Evolutionary conservation across 2,888 invertebrate species (phyloP).

Genomic region (Pachymerium ferrugineum): DNA sequence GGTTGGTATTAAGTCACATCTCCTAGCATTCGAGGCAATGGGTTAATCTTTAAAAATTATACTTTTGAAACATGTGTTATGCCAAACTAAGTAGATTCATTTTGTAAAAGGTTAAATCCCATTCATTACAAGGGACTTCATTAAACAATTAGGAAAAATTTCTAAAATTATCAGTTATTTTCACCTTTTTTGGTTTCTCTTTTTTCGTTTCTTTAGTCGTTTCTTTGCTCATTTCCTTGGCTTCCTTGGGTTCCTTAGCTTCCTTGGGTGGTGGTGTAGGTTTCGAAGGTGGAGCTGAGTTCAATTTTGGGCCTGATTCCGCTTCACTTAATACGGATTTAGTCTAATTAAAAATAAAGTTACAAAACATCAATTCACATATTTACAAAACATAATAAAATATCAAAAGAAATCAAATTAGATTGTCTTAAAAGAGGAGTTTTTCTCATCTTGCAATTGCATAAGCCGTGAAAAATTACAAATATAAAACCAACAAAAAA

Average conservation of each 20-base stretch:
- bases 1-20: no score
- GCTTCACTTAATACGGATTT: not conserved
- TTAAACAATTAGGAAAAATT: no score
- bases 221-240: constrained; percentile 16
- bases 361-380: no score
- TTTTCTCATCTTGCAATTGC: not conserved
- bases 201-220: constrained; percentile 29
- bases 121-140: no score
- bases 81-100: no score
- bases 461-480: not conserved
- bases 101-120: no score
- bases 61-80: no score
- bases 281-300: constrained; percentile 1
- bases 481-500: not conserved
- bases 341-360: not conserved
- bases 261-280: not conserved
- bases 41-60: no score
- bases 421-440: not conserved
- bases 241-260: constrained; percentile 12
- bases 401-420: not conserved
- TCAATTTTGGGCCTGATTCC: not conserved
- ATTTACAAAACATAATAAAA: no score
- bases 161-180: no score
- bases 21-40: no score
- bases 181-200: constrained; percentile 31